These are phyloP conservation scores for Coreius guichenoti DNA, from an alignment of 2,797 vertebrate genomes.

Conservation along the genomic window DNA sequence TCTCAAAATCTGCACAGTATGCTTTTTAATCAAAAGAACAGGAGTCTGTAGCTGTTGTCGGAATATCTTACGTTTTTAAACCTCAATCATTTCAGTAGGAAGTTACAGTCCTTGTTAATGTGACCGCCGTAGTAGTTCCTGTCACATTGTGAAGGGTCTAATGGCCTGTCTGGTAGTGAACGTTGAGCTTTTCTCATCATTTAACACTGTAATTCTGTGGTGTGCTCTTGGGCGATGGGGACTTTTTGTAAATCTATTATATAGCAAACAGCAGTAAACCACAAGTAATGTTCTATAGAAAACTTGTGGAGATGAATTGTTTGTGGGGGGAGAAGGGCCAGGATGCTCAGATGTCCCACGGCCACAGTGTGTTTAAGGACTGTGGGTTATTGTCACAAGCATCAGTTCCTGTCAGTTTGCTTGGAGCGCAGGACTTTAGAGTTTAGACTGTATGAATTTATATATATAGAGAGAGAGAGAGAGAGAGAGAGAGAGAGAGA, in stretches of 20 bases:
- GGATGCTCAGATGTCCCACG: slow-evolving; percentile 28
- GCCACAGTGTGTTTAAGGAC: slow-evolving; percentile 37
- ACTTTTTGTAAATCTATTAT: slow-evolving; percentile 43
- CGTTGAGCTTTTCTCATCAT: slow-evolving; percentile 6
- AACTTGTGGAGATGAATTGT: not conserved
- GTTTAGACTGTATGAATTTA: not conserved
- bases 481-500: not conserved
- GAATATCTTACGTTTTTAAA: not conserved
- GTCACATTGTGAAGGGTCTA: slow-evolving; percentile 32
- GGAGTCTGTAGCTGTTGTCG: not conserved
- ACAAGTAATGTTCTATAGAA: slow-evolving; percentile 48
- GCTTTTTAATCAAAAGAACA: not conserved
- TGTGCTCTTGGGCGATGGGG: slow-evolving; percentile 17
- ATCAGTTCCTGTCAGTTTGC: slow-evolving; percentile 16
- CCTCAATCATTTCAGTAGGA: slow-evolving; percentile 12
- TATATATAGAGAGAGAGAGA: too few species aligned
- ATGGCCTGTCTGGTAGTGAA: slow-evolving; percentile 22
- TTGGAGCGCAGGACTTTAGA: not conserved
- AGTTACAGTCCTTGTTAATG: slow-evolving; percentile 2
- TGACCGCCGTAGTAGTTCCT: not conserved
- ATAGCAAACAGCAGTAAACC: slow-evolving; percentile 42
- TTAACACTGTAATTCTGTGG: slow-evolving; percentile 16
- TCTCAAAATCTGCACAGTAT: not conserved
- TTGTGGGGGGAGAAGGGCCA: slow-evolving; percentile 15
- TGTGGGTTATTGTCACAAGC: slow-evolving; percentile 49